Base-by-base conservation (phyloP, 2,797 vertebrate species). In the Gallinago nigripennis region DNA sequence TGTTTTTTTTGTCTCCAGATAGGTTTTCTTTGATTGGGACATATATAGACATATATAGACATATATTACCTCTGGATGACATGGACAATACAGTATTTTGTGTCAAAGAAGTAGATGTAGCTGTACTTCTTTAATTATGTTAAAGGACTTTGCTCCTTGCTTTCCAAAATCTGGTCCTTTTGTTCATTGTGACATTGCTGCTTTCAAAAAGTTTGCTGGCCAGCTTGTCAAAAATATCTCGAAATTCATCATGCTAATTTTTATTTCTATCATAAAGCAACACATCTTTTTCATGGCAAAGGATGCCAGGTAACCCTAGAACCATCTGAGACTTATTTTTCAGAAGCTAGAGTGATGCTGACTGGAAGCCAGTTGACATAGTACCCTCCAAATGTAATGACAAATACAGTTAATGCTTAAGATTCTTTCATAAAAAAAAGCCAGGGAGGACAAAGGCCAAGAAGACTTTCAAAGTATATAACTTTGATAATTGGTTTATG, bases 291-390 rank as follows among this genome's bases (percentile, higher is more conserved):
- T 51, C 80, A 89, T 63, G 51, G 70, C 24, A 94, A 82, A 93
- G 60, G 81, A 88, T 88, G 88, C 93, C 95, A 95, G 88, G 90
- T 63, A 95, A 94, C 80, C 51, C 78, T 95, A 88, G 90, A 88
- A 95, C 86, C 63, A 90, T 86, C 77, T 84, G 73, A 82, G 86
- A 91, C 63, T 86, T 94, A 80, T 92, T 90, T 92, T 96, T 89
- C 84, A 95, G 88, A 93, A 50, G 88, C 93, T 95, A 90, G 88
- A 95, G 93, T 92, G 92, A 90, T 94, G 81, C 83, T 95, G 95
- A 95, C 66, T 86, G 83, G 56, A 68, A 92, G 90, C 90, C 95
- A 96, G 92, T 93, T 96, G 86, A 94, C 93, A 92, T n/a, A 92
- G 83, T 80, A 66, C 70, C 86, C 95, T 93, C 93, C 94, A 94